These are phyloP conservation scores for Bicyclus anynana DNA, from an alignment of 1,140 invertebrate genomes.

Conservation along the genomic window DNA sequence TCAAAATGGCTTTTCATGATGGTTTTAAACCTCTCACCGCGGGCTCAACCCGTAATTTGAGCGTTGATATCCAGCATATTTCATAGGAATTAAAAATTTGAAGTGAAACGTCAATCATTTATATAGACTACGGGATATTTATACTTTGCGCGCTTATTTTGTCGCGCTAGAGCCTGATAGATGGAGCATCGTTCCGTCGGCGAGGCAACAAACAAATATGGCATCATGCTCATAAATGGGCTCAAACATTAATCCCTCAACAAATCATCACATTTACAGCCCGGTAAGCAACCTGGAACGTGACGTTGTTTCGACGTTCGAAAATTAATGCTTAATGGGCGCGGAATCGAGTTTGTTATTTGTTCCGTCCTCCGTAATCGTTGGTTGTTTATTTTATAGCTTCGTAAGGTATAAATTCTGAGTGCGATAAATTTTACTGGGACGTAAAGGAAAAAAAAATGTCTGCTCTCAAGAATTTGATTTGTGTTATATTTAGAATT, in stretches of 20 bases:
- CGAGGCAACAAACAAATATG: constrained; percentile 62
- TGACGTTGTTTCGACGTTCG: constrained; percentile 3
- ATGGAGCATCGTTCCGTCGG: constrained; percentile 51
- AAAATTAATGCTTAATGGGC: constrained; percentile 5
- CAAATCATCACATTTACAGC: constrained; percentile 46
- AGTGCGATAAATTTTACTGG: neutral
- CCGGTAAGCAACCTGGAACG: constrained; percentile 5
- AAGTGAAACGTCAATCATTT: constrained; percentile 40
- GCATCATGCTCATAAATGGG: constrained; percentile 59
- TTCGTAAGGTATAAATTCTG: neutral
- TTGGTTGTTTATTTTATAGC: constrained; percentile 1
- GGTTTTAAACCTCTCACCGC: neutral
- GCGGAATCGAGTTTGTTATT: constrained; percentile 3
- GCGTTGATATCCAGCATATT: neutral
- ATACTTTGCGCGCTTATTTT: constrained; percentile 52
- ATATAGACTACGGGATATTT: constrained; percentile 61
- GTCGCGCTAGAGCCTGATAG: constrained; percentile 61
- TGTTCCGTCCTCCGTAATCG: neutral
- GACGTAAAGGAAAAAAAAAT: neutral
- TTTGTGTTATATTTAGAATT: constrained; percentile 31
- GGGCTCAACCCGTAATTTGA: neutral
- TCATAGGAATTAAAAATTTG: constrained; percentile 3
- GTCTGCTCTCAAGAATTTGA: constrained; percentile 5
- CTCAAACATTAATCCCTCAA: constrained; percentile 61
- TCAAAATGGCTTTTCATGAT: neutral